Percentiles rank a stretch among this genome's conserved stretches.
These are phyloP conservation scores for Euschistus heros DNA, from an alignment of 1,140 invertebrate genomes.

Conservation along the genomic window DNA sequence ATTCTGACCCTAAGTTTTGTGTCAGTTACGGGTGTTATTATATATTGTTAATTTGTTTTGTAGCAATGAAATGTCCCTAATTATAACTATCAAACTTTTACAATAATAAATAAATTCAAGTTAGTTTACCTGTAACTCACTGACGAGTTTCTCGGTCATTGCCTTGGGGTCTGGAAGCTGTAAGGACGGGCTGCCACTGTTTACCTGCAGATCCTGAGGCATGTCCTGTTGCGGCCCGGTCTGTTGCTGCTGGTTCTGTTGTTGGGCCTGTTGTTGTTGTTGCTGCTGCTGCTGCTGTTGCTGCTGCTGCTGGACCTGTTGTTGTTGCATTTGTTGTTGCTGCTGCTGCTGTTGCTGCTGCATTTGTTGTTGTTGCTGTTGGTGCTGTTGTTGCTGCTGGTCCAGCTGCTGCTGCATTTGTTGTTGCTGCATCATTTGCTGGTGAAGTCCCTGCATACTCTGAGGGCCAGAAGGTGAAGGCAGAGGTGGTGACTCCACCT, in stretches of 20 bases:
- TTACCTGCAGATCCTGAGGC: conserved; percentile 25
- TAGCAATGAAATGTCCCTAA: too few species aligned
- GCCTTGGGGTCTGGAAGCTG: conserved; percentile 30
- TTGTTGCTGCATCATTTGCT: conserved; percentile 23
- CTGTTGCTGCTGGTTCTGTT: conserved; percentile 11
- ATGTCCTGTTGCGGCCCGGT: conserved; percentile 17
- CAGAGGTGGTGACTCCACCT: conserved; percentile 21
- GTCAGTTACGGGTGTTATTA: too few species aligned
- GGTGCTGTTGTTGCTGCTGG: conserved; percentile 11
- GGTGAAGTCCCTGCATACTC: conserved; percentile 18
- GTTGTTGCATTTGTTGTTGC: conserved; percentile 21
- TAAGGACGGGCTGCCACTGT: conserved; percentile 22
- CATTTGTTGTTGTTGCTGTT: conserved; percentile 28
- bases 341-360: conserved; percentile 25
- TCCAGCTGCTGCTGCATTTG: conserved; percentile 26
- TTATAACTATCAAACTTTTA: too few species aligned
- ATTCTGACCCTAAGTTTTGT: too few species aligned
- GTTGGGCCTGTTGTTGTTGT: conserved; percentile 18
- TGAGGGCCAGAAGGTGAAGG: conserved; percentile 19
- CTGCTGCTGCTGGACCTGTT: conserved; percentile 23
- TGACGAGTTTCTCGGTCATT: conserved; percentile 33
- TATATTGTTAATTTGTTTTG: too few species aligned
- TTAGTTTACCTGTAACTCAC: conserved; percentile 31
- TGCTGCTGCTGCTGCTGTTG: conserved; percentile 24
- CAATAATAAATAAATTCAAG: background rate